Evolutionary conservation across 2,888 invertebrate genomes (phyloP).

Genomic region (Psylliodes chrysocephalus): DNA sequence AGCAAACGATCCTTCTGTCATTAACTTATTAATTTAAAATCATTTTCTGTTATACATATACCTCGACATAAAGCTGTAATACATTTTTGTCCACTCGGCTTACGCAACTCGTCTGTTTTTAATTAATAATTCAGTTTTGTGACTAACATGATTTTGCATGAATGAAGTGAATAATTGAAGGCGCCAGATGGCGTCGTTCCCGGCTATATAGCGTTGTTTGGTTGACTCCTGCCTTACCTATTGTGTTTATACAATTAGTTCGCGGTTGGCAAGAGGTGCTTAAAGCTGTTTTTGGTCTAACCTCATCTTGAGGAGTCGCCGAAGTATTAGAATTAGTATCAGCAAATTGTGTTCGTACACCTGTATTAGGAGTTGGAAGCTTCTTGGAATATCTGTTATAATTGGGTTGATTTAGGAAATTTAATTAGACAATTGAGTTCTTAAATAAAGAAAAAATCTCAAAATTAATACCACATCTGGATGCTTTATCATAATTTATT

Average conservation of each 20-base stretch:
- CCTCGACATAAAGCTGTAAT: too few relatives aligned
- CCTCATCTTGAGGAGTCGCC: background rate
- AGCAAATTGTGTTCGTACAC: background rate
- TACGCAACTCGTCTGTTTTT: slow-evolving; percentile 20
- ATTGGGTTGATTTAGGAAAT: too few relatives aligned
- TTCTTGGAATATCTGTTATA: too few relatives aligned
- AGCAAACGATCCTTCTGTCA: too few relatives aligned
- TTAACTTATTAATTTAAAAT: too few relatives aligned
- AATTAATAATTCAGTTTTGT: slow-evolving; percentile 42
- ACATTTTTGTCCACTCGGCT: background rate
- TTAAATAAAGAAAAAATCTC: too few relatives aligned
- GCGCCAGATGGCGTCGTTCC: slow-evolving; percentile 46
- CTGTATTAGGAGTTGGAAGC: background rate
- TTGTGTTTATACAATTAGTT: slow-evolving; percentile 29
- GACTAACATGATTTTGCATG: slow-evolving; percentile 47
- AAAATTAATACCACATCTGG: too few relatives aligned
- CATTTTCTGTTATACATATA: too few relatives aligned
- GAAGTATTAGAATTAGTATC: too few relatives aligned
- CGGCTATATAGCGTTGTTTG: slow-evolving; percentile 37
- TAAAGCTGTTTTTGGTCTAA: slow-evolving; percentile 5
- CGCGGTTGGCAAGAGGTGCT: background rate
- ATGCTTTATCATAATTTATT: too few relatives aligned
- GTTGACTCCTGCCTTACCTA: slow-evolving; percentile 27
- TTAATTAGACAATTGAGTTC: too few relatives aligned
- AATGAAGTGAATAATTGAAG: slow-evolving; percentile 48